Evolutionary conservation across 1,140 invertebrate species (phyloP).

Genomic region (Drosophila arawakana): DNA sequence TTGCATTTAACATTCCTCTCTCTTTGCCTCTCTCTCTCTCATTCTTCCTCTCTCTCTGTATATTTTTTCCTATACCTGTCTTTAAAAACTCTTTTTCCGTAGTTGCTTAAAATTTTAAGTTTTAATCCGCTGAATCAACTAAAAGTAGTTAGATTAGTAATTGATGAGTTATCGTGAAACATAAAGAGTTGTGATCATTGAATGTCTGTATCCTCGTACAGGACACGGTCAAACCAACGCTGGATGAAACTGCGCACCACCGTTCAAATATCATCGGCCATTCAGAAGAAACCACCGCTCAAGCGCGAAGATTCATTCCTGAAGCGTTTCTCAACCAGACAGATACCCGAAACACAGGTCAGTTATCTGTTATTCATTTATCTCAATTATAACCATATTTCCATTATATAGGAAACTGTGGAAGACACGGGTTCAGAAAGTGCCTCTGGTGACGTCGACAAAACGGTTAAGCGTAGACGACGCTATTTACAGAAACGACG

Average conservation of each 20-base stretch:
- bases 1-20: constrained; percentile 21
- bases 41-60: too few species aligned
- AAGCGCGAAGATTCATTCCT: constrained; percentile 97
- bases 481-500: constrained; percentile 89
- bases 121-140: constrained; percentile 18
- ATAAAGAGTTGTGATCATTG: constrained; percentile 27
- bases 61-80: constrained; percentile 12
- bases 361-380: constrained; percentile 82
- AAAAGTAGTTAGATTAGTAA: constrained; percentile 34
- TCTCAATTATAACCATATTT: not conserved
- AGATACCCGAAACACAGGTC: constrained; percentile 94
- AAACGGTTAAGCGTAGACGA: constrained; percentile 87
- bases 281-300: constrained; percentile 92
- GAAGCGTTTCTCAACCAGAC: constrained; percentile 96
- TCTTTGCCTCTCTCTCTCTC: too few species aligned
- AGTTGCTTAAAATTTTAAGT: constrained; percentile 44
- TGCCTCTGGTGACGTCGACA: constrained; percentile 87
- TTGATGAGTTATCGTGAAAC: not conserved
- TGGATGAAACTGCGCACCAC: constrained; percentile 98
- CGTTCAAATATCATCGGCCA: constrained; percentile 95
- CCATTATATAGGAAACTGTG: constrained; percentile 84
- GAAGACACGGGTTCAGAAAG: constrained; percentile 89
- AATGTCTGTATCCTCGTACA: constrained; percentile 80
- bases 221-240: constrained; percentile 95
- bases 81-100: constrained; percentile 18